Conservation (phyloP, 2,113 vertebrate species). For the Crypturellus undulatus region DNA sequence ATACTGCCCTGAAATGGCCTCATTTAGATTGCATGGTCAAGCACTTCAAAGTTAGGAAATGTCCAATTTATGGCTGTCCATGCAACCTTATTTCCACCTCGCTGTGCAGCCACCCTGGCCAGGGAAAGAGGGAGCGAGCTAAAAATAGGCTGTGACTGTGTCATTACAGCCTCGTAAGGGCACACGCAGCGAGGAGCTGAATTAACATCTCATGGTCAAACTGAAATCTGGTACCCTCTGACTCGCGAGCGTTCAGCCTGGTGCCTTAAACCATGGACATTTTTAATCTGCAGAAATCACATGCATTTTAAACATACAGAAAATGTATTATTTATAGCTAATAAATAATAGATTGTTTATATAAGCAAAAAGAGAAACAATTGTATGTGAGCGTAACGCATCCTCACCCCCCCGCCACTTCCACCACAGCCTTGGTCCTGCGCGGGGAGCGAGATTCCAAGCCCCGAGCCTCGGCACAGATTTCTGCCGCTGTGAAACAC, state of each 20-base stretch:
- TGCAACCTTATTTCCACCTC: slow-evolving; percentile 58
- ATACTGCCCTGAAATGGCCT: slow-evolving; percentile 45
- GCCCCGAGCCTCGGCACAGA: slow-evolving; percentile 60
- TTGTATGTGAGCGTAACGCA: slow-evolving; percentile 66
- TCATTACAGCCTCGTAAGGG: slow-evolving; percentile 1
- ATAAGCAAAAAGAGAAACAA: slow-evolving; percentile 68
- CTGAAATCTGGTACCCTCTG: neutral
- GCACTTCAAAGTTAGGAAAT: slow-evolving; percentile 60
- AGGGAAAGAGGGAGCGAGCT: slow-evolving; percentile 20
- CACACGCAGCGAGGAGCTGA: neutral
- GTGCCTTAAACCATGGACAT: slow-evolving; percentile 64
- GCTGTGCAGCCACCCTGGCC: neutral
- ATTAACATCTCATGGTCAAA: neutral
- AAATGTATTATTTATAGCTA: slow-evolving; percentile 74
- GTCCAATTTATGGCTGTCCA: slow-evolving; percentile 47
- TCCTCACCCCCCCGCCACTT: slow-evolving; percentile 1
- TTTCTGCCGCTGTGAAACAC: slow-evolving; percentile 62
- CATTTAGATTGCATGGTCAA: neutral
- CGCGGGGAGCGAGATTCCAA: neutral
- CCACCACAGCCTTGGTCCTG: slow-evolving; percentile 29
- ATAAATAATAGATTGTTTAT: slow-evolving; percentile 76
- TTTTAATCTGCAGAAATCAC: slow-evolving; percentile 70
- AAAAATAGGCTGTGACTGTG: slow-evolving; percentile 59
- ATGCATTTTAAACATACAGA: slow-evolving; percentile 73
- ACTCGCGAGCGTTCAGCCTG: neutral